A percentile compares a stretch with the other conserved stretches of the same genome.
These are phyloP conservation scores for Trissolcus brochymenae DNA, from an alignment of 2,888 invertebrate species.

Conservation along the genomic window DNA sequence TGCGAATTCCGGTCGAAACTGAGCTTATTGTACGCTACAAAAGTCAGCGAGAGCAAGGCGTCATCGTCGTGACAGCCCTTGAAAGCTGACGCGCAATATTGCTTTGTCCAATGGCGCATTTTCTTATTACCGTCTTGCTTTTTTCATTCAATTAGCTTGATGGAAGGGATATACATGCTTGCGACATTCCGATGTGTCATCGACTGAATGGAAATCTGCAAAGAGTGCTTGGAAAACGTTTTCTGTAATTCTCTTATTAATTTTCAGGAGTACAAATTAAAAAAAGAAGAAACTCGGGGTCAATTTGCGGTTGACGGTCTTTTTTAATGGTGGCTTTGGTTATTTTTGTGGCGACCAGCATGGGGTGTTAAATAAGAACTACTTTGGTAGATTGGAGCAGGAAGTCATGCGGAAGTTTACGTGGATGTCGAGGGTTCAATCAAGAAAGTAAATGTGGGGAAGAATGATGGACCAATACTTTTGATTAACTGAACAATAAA, in stretches of 20 bases:
- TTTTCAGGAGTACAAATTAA: no score
- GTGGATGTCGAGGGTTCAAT: conserved; percentile 3
- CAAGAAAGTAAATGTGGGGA: no score
- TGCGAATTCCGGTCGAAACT: conserved; percentile 46
- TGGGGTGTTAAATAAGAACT: conserved; percentile 7
- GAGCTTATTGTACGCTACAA: conserved; percentile 51
- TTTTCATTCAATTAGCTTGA: conserved; percentile 46
- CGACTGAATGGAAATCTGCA: conserved; percentile 19
- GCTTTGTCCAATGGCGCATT: conserved; percentile 36
- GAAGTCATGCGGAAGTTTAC: conserved; percentile 27
- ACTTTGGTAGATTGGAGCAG: conserved; percentile 25
- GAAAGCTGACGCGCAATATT: conserved; percentile 54
- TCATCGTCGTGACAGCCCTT: conserved; percentile 36
- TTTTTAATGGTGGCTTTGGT: background rate
- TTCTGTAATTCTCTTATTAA: no score
- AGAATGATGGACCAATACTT: no score
- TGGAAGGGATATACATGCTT: conserved; percentile 21
- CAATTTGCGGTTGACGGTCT: background rate
- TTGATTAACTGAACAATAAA: no score
- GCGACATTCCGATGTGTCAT: conserved; percentile 15
- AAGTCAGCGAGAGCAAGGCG: conserved; percentile 50
- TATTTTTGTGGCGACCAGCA: background rate
- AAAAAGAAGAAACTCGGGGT: background rate
- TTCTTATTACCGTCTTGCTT: conserved; percentile 41
- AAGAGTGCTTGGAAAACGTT: background rate